Evolutionary conservation across 2,888 invertebrate genomes (phyloP).

Genomic region (Cryptosula pallasiana): DNA sequence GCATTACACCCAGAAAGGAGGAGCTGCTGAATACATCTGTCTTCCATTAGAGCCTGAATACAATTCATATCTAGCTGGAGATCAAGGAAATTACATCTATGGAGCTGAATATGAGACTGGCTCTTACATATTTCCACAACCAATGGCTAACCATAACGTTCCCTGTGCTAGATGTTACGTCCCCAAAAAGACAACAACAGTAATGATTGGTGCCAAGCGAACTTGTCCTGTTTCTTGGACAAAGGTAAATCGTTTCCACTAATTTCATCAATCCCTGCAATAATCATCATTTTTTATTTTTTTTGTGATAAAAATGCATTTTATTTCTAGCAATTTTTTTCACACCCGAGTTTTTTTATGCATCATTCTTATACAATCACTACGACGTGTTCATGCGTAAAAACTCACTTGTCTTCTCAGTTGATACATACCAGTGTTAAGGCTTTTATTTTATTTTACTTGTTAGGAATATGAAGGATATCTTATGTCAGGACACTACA

Average conservation of each 20-base stretch:
- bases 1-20: constrained; percentile 24
- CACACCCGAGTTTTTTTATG: too few species aligned
- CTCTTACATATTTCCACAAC: not conserved
- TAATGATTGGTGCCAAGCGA: constrained; percentile 29
- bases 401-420: too few species aligned
- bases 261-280: too few species aligned
- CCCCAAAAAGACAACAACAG: constrained; percentile 19
- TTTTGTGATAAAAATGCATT: too few species aligned
- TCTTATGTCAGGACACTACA: constrained; percentile 24
- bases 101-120: constrained; percentile 28
- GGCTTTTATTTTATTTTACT: too few species aligned
- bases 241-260: not conserved
- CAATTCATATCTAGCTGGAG: constrained; percentile 4
- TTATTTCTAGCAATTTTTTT: too few species aligned
- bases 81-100: constrained; percentile 25
- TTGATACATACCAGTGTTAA: too few species aligned
- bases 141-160: constrained; percentile 28
- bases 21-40: constrained; percentile 26
- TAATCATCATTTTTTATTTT: too few species aligned
- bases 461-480: constrained; percentile 29
- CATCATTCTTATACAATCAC: too few species aligned
- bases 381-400: too few species aligned
- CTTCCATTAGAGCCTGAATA: constrained; percentile 26
- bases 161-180: constrained; percentile 29
- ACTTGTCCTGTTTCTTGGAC: constrained; percentile 28